Percentiles rank a stretch among this genome's conserved stretches.
phyloP scores from a whole-genome alignment of 2,113 vertebrate genomes.

The Diphyllodes magnificus region DNA sequence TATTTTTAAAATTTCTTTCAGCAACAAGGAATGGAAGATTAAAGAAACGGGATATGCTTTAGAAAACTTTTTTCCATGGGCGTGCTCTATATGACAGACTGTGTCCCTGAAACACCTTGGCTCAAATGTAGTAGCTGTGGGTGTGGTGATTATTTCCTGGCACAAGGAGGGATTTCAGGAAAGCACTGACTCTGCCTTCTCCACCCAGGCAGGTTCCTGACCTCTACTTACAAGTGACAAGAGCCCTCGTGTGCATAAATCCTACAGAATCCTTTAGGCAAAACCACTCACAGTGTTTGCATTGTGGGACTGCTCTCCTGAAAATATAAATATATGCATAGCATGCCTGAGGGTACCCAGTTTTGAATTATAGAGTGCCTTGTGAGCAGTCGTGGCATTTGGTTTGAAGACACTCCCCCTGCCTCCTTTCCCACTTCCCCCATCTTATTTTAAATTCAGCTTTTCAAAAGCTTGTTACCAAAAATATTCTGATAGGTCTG shows the following conservation, averaged over 20 bases:
- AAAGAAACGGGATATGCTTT: constrained; percentile 51
- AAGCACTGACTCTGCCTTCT: constrained; percentile 54
- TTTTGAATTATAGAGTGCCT: constrained; percentile 64
- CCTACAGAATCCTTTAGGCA: not conserved
- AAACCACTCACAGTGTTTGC: constrained; percentile 41
- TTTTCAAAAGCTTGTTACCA: constrained; percentile 53
- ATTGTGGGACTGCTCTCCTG: constrained; percentile 44
- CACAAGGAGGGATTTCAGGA: constrained; percentile 62
- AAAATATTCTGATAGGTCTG: constrained; percentile 51
- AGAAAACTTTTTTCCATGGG: constrained; percentile 39
- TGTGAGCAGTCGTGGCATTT: constrained; percentile 25
- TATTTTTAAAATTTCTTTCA: not conserved
- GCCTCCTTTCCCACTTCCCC: not conserved
- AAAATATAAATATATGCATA: constrained; percentile 30
- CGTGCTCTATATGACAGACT: constrained; percentile 16
- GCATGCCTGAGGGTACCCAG: not conserved
- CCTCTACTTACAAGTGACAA: constrained; percentile 52
- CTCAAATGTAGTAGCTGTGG: constrained; percentile 40
- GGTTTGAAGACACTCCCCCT: constrained; percentile 46
- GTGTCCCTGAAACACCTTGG: constrained; percentile 59
- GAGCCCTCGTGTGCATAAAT: constrained; percentile 19
- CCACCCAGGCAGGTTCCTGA: constrained; percentile 60
- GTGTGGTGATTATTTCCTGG: constrained; percentile 65
- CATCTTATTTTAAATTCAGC: constrained; percentile 50
- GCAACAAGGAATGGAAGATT: constrained; percentile 45